Conservation (phyloP, 2,797 vertebrate species). For the Rachycentron canadum region DNA sequence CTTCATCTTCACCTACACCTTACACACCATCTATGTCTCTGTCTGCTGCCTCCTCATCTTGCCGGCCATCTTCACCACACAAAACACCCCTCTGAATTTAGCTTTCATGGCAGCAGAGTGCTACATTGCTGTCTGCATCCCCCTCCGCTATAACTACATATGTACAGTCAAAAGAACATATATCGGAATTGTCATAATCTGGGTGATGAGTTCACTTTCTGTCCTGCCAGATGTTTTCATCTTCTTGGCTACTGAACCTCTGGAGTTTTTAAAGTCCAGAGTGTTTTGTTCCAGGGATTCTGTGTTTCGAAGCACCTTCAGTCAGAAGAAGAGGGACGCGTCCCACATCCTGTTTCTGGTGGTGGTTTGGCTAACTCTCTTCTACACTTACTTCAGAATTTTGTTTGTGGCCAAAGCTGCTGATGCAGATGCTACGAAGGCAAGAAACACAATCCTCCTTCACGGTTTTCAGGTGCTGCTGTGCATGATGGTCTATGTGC, state of each 20-base stretch:
- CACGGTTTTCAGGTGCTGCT: constrained; percentile 62
- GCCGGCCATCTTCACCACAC: constrained; percentile 52
- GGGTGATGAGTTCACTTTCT: constrained; percentile 59
- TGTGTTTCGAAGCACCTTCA: constrained; percentile 56
- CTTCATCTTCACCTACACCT: constrained; percentile 51
- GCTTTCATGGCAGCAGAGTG: constrained; percentile 79
- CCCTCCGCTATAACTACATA: constrained; percentile 71
- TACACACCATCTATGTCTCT: constrained; percentile 50
- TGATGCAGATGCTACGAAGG: constrained; percentile 55
- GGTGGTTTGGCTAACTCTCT: constrained; percentile 68
- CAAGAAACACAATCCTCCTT: constrained; percentile 70
- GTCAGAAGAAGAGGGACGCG: constrained; percentile 53
- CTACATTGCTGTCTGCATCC: constrained; percentile 75
- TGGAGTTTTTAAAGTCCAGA: constrained; percentile 44
- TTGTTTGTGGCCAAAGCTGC: constrained; percentile 62
- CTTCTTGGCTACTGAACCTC: constrained; percentile 52
- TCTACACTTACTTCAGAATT: constrained; percentile 77
- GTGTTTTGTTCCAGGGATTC: constrained; percentile 50
- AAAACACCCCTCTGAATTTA: constrained; percentile 77
- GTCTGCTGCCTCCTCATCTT: constrained; percentile 64
- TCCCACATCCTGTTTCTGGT: constrained; percentile 59
- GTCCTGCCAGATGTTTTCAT: constrained; percentile 70
- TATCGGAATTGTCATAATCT: constrained; percentile 67
- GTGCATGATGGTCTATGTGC: constrained; percentile 49
- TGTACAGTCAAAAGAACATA: constrained; percentile 74